phyloP scores from a whole-genome alignment of 2,113 vertebrate genomes.

The Donacobius atricapilla region DNA sequence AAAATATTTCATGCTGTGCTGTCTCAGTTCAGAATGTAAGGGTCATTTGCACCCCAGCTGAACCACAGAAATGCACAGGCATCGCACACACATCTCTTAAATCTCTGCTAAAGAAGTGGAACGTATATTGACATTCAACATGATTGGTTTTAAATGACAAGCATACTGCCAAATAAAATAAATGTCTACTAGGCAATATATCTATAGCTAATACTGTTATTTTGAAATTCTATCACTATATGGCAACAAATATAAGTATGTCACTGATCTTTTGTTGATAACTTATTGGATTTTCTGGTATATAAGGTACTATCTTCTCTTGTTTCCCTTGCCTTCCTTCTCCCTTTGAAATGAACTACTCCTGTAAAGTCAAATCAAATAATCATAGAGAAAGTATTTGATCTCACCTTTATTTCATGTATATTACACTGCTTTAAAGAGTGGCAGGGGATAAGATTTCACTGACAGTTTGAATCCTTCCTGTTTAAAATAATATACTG shows the following conservation, averaged over 20 bases:
- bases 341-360: background rate
- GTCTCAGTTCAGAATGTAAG: background rate
- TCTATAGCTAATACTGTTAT: background rate
- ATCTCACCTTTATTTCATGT: background rate
- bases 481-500: background rate
- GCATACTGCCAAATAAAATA: conserved; percentile 11
- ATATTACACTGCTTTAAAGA: background rate
- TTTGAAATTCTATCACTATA: background rate
- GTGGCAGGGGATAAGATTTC: background rate
- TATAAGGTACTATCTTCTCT: background rate
- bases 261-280: background rate
- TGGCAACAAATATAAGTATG: background rate
- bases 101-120: background rate
- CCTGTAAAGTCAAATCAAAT: background rate
- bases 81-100: background rate
- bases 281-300: background rate
- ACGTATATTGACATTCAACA: conserved; percentile 26
- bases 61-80: background rate
- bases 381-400: background rate
- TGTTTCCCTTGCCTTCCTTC: background rate
- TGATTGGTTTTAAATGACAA: conserved; percentile 39
- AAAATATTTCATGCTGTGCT: background rate
- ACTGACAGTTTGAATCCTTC: background rate
- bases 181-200: background rate
- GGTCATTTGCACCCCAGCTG: background rate